Conservation (phyloP, 2,888 invertebrate genomes). For the Eristalinus aeneus region DNA sequence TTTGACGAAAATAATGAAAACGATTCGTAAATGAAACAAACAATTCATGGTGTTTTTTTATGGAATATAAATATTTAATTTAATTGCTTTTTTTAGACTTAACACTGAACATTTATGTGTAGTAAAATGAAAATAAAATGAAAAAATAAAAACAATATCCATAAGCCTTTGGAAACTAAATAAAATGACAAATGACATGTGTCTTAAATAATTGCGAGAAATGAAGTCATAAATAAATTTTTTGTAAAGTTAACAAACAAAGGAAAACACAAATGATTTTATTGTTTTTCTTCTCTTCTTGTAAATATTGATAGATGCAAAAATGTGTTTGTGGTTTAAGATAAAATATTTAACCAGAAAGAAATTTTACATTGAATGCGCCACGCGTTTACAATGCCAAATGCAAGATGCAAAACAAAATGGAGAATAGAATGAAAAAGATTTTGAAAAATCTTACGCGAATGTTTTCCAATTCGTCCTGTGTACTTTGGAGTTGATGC, state of each 20-base stretch:
- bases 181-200: background rate
- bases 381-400: conserved; percentile 75
- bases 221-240: background rate
- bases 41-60: conserved; percentile 71
- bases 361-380: conserved; percentile 18
- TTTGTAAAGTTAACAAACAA: conserved; percentile 10
- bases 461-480: conserved; percentile 92
- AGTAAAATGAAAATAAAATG: conserved; percentile 1
- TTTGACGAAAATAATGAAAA: background rate
- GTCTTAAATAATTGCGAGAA: background rate
- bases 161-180: conserved; percentile 28
- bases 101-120: conserved; percentile 60
- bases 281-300: background rate
- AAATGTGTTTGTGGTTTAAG: background rate
- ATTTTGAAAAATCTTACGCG: conserved; percentile 85
- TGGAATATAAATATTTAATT: conserved; percentile 70
- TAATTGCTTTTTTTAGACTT: conserved; percentile 50
- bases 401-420: conserved; percentile 80
- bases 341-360: conserved; percentile 8
- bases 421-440: conserved; percentile 78
- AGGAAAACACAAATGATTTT: background rate
- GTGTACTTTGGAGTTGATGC: conserved; percentile 91
- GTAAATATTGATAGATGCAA: background rate
- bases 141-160: too few relatives aligned
- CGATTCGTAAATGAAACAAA: conserved; percentile 59